Base-by-base conservation (phyloP, 2,797 vertebrate species). In the Lepilemur septentrionalis region DNA sequence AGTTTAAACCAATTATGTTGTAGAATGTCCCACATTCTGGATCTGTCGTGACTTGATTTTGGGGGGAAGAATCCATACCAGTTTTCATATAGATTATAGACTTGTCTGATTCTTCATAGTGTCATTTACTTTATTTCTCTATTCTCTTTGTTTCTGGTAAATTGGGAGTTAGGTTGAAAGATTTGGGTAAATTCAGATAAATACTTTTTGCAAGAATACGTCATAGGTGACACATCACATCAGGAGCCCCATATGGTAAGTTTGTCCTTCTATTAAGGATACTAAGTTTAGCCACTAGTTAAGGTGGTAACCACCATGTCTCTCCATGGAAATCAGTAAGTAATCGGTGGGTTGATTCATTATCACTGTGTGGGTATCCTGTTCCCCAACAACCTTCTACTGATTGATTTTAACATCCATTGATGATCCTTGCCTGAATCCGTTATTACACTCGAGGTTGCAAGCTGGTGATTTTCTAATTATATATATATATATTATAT, bases 101-200 rank as follows among this genome's bases (percentile, higher is more conserved):
- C 41, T 81, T 94, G 30, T 55, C 43, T 89, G 73, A 81, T 69
- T 94, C 14, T 14, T 79, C 38, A 5, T 55, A 61, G 6, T 55
- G 38, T 72, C 65, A 65, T 65, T 82, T 88, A 95, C 46, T 65
- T 82, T 88, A 95, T 75, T 93, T n/a, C 52, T 59, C 41, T 59
- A 17, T 72, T 10, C 76, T 90, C 32, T 70, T 84, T 93, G 59
- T 80, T 80, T 85, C 55, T 85, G 41, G 17, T 30, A 67, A 80
- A 18, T 11, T 72, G 50, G 41, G 41, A 93, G 46, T 80, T 85
- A 90, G 65, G 48, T 67, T 85, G 59, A 72, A 57, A n/a, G 55
- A 28, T 38, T 80, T 85, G 25, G 7, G 46, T 73, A 57, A 65
- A 55, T 90, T 93, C 72, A 85, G 13, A 13, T 89, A 22, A 89